Evolutionary conservation across 2,888 invertebrate genomes (phyloP).

Genomic region (Labia minor): DNA sequence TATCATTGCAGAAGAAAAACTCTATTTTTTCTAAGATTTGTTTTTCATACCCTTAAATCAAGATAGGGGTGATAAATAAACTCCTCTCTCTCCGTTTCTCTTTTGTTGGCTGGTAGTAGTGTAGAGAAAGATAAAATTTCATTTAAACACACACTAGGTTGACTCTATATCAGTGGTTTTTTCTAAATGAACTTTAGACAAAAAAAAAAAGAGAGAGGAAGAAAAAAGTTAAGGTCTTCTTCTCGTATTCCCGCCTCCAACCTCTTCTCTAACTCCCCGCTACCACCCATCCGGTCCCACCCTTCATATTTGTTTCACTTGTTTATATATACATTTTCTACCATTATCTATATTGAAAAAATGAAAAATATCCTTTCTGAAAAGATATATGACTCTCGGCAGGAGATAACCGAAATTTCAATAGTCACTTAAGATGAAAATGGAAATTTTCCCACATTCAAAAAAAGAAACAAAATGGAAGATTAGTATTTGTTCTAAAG

Average conservation of each 20-base stretch:
- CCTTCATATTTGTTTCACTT: neutral
- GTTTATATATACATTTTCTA: constrained; percentile 1
- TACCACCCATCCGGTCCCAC: neutral
- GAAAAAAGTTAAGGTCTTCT: too few relatives aligned
- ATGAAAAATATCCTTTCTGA: constrained; percentile 13
- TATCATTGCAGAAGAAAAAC: neutral
- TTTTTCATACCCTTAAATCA: neutral
- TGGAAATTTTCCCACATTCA: neutral
- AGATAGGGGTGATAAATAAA: constrained; percentile 8
- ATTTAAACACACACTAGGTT: neutral
- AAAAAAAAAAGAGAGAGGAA: neutral
- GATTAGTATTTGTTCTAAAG: too few relatives aligned
- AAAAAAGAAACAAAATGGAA: too few relatives aligned
- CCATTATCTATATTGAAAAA: constrained; percentile 4
- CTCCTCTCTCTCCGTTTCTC: neutral
- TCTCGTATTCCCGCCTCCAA: neutral
- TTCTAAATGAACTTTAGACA: neutral
- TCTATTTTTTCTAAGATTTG: neutral
- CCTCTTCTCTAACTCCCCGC: neutral
- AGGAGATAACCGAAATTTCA: neutral
- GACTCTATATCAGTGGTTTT: neutral
- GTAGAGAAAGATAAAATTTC: neutral
- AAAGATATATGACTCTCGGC: neutral
- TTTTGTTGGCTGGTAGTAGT: neutral
- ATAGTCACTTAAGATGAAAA: constrained; percentile 7